A percentile compares a stretch with the other conserved stretches of the same genome.
Conservation (phyloP, 2,797 vertebrate genomes). For the Lerista edwardsae region DNA sequence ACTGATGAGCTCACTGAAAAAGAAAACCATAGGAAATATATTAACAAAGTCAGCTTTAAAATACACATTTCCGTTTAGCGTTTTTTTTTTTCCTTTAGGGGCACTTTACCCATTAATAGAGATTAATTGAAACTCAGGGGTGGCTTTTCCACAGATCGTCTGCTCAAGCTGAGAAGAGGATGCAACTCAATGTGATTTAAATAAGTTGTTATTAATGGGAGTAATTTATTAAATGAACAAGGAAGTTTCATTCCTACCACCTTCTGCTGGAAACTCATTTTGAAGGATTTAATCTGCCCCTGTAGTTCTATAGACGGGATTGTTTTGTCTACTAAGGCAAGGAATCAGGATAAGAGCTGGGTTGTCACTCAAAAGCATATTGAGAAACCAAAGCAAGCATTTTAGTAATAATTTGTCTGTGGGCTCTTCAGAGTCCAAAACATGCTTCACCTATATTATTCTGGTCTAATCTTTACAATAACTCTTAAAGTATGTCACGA, state of each 20-base stretch:
- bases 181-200: slow-evolving; percentile 39
- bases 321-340: slow-evolving; percentile 1
- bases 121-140: slow-evolving; percentile 2
- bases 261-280: neutral
- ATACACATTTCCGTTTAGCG: neutral
- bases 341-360: slow-evolving; percentile 4
- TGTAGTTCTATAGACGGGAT: neutral
- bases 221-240: neutral
- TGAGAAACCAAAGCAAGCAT: slow-evolving; percentile 6
- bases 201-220: slow-evolving; percentile 38
- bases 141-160: slow-evolving; percentile 9
- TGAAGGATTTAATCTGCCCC: neutral
- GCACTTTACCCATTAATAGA: slow-evolving; percentile 17
- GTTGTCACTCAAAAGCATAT: slow-evolving; percentile 19
- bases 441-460: neutral
- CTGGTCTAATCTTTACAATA: neutral
- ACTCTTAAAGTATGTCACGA: no score
- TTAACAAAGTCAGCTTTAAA: slow-evolving; percentile 14
- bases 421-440: neutral
- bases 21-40: slow-evolving; percentile 19
- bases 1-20: neutral
- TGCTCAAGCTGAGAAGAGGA: slow-evolving; percentile 19
- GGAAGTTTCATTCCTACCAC: slow-evolving; percentile 16
- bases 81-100: neutral
- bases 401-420: neutral